Evolutionary conservation across 2,113 vertebrate species (phyloP), one percentile per base, ranked within the genome.

Genomic region (Sinocyclocheilus maitianheensis): DNA sequence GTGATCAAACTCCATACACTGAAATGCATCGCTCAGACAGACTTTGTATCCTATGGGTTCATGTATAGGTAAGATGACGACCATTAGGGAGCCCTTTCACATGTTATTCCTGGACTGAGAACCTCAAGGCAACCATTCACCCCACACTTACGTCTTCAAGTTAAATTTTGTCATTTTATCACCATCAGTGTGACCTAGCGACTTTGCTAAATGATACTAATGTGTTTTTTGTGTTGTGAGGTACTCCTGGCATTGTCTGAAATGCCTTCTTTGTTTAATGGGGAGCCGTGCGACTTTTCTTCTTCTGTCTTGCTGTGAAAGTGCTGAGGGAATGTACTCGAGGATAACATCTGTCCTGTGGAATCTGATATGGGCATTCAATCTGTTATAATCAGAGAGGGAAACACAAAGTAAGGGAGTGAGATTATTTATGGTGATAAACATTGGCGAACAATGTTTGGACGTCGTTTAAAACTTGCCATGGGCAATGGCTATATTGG

Each of bases 271-370:
- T 80, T 67, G 62, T 14, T 48, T 81, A 26, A 20, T 51, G 18
- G 77, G 51, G 63, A 20, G 20, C n/a, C 6, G 5, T 72, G 26
- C 18, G 1, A 22, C 58, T 1, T 63, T 85, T 11, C 43, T 51
- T 78, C 55, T 22, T 58, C 5, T 51, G 55, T 81, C 48, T 88
- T 58, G 71, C 43, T 62, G 43, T 55, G 55, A 63, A 83, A 84
- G 37, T 72, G 63, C 72, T 77, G 71, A 71, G 84, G 87, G 83
- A 77, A 77, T 63, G 62, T 74, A 82, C 30, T 67, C n/a, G n/a
- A 58, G 24, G 53, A 72, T 30, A 81, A 76, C 81, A 26, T 83
- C 78, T 60, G 72, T 77, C 51, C 22, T 85, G 69, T 51, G 46
- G 80, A 76, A 37, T 83, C 72, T 65, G 26, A 55, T 22, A 26